Evolutionary conservation across 2,888 invertebrate genomes (phyloP), one percentile per base, ranked within the genome.

Genomic region (Apodemia duryi): DNA sequence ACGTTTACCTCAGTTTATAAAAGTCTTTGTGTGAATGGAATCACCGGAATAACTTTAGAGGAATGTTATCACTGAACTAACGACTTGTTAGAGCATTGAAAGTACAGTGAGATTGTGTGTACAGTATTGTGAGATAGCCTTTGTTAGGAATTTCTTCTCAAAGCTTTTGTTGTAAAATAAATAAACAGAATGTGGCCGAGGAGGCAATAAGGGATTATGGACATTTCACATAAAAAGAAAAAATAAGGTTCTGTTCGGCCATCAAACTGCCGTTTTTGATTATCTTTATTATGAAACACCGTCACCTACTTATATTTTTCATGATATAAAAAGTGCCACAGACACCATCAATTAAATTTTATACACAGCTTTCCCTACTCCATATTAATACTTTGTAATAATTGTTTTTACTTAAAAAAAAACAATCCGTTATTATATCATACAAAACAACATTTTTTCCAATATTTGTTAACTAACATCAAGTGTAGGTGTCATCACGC

Each of bases 21-120:
- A 46, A 46, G 13, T 46, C 46, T 13, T 28, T 29, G 28, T 0
- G 21, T 52, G 28, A 3, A 28, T 52, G 9, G 10, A 52, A 28
- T 52, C 28, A 52, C 52, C 21, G 52, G 52, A 52, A 52, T 21
- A 28, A 52, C 52, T 52, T 52, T 52, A 52, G 46, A 46, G 52
- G 52, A 52, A 52, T 52, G 52, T 52, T 52, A 52, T 52, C 52
- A 52, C 28, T 21, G 10, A 21, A 28, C 28, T 52, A 52, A 52
- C 52, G 52, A 52, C 52, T 52, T 52, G 28, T 10, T 46, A 46
- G 46, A 13, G 46, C 46, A 46, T 46, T 46, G 13, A 46, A 46
- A 46, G 46, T 46, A 46, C 46, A 21, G 21, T 21, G 21, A 21
- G 21, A 21, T 21, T 21, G 21, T 21, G 21, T 21, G 21, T 21